phyloP scores from a whole-genome alignment of 2,797 vertebrate species.

The Jordanella pulchra region DNA sequence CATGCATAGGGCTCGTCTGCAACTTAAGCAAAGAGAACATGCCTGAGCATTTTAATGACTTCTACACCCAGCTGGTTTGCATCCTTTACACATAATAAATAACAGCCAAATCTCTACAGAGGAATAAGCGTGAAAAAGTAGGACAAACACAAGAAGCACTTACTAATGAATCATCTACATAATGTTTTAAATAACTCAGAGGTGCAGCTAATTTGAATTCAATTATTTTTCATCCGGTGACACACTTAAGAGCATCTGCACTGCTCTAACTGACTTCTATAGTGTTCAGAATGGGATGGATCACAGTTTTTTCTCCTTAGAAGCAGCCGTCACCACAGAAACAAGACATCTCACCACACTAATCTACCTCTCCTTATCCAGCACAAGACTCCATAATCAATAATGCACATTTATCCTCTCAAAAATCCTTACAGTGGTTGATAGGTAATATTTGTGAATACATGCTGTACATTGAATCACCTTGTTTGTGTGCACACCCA shows the following conservation, averaged over 20 bases:
- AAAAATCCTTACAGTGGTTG: conserved; percentile 53
- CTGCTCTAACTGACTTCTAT: conserved; percentile 66
- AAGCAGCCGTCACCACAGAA: conserved; percentile 73
- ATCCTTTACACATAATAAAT: conserved; percentile 38
- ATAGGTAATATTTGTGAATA: conserved; percentile 8
- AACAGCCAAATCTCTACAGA: conserved; percentile 23
- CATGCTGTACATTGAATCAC: conserved; percentile 3
- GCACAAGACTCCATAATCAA: conserved; percentile 53
- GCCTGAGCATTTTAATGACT: conserved; percentile 37
- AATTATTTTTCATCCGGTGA: conserved; percentile 55
- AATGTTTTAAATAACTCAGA: conserved; percentile 52
- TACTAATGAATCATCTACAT: conserved; percentile 54
- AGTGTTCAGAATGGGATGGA: conserved; percentile 70
- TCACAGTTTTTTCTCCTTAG: conserved; percentile 73
- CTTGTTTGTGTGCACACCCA: not conserved
- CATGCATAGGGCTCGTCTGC: conserved; percentile 10
- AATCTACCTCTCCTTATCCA: conserved; percentile 58
- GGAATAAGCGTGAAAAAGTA: conserved; percentile 22
- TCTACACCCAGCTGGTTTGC: conserved; percentile 26
- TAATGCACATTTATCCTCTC: conserved; percentile 62
- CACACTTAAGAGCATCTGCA: conserved; percentile 64
- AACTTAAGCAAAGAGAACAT: conserved; percentile 3
- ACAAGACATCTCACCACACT: conserved; percentile 71
- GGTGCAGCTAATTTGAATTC: conserved; percentile 59
- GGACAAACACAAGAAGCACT: conserved; percentile 38